A percentile compares a stretch with the other conserved stretches of the same genome.
Evolutionary conservation across 1,140 invertebrate genomes (phyloP).

Genomic region (Euura lappo): DNA sequence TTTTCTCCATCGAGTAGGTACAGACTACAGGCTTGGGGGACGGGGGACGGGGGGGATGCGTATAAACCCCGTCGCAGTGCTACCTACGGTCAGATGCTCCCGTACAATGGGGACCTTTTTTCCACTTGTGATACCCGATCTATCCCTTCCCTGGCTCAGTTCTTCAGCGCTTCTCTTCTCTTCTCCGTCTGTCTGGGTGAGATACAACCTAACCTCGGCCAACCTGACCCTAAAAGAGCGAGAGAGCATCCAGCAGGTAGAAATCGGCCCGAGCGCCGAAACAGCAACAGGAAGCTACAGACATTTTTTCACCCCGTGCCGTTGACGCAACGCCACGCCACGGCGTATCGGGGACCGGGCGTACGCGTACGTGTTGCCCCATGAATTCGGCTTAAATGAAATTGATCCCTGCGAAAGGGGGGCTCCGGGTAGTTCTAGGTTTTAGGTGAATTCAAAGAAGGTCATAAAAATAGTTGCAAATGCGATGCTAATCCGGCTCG

Average conservation of each 20-base stretch:
- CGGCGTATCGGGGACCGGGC: no score
- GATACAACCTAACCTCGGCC: no score
- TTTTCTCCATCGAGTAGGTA: no score
- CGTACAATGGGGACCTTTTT: conserved; percentile 47
- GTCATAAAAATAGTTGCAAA: no score
- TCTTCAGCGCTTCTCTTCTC: no score
- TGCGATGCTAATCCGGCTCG: background rate
- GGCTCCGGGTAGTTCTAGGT: background rate
- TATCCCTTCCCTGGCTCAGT: conserved; percentile 21
- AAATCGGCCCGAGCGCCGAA: background rate
- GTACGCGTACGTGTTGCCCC: conserved; percentile 25
- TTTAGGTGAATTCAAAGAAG: no score
- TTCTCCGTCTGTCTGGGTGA: no score
- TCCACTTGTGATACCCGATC: conserved; percentile 53
- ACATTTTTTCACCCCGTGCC: background rate
- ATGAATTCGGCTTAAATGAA: conserved; percentile 63
- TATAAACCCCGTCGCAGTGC: conserved; percentile 33
- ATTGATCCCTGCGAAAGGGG: conserved; percentile 46
- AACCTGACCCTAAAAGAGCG: no score
- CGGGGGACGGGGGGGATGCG: background rate
- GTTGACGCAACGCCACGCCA: no score
- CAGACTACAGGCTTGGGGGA: background rate
- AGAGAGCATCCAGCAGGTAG: background rate
- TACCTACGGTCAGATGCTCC: conserved; percentile 57
- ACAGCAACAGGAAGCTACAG: background rate